These are phyloP conservation scores for Synergus itoensis DNA, from an alignment of 2,888 invertebrate species.

Conservation along the genomic window DNA sequence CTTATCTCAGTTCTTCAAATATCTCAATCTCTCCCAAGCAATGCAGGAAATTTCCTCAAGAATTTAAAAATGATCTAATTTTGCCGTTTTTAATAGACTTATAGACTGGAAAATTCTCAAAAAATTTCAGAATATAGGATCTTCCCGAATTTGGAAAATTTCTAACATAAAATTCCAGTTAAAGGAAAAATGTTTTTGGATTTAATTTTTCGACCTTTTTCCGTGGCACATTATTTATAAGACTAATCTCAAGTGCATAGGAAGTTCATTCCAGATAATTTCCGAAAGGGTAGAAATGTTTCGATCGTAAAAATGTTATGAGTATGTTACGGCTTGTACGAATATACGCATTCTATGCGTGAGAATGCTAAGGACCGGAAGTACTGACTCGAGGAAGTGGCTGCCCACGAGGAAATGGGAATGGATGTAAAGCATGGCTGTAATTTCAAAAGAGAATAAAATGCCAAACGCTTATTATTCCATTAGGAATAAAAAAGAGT, in stretches of 20 bases:
- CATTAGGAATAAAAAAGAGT: conserved; percentile 23
- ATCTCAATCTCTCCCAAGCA: neutral
- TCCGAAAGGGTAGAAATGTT: conserved; percentile 50
- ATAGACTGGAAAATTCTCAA: too few species aligned
- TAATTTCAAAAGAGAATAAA: conserved; percentile 49
- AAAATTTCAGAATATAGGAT: too few species aligned
- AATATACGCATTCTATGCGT: conserved; percentile 58
- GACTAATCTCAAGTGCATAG: conserved; percentile 31
- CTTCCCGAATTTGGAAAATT: too few species aligned
- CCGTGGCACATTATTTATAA: neutral
- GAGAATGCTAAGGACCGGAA: conserved; percentile 67
- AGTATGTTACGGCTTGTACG: conserved; percentile 63
- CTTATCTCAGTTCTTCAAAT: conserved; percentile 13
- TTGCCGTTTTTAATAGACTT: neutral
- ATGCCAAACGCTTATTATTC: conserved; percentile 39
- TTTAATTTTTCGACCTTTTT: too few species aligned
- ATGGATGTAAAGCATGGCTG: conserved; percentile 49
- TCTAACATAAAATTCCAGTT: too few species aligned
- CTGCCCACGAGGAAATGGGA: conserved; percentile 54
- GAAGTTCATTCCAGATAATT: conserved; percentile 50
- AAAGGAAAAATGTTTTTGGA: too few species aligned
- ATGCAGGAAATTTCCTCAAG: neutral
- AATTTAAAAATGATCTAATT: neutral
- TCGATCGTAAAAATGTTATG: conserved; percentile 71
- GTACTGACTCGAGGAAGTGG: conserved; percentile 62